Evolutionary conservation across 1,140 invertebrate species (phyloP), one percentile per base, ranked within the genome.

Genomic region (Papilio xuthus): DNA sequence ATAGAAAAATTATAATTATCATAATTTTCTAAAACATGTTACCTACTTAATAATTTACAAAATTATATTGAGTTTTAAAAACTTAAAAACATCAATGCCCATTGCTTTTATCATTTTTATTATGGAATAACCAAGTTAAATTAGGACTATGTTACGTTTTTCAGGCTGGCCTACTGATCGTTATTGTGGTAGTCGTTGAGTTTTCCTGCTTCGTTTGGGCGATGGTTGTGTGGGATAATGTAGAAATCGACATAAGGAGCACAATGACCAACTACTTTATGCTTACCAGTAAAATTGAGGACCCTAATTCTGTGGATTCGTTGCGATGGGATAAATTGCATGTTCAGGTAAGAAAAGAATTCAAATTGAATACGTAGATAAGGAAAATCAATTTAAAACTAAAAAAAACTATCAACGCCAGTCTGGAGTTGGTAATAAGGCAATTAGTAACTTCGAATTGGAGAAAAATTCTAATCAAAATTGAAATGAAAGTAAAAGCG

Each of bases 171-270:
- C 41, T 93, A n/a, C 80, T 93, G 10, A 83, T 95, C 70, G 75
- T 90, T 2, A 23, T 94, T 23, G 88, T 95, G 44, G 92, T 93
- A 23, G 80, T 94, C n/a, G 80, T 91, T 0, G 92, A 95, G 82
- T 90, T 92, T 28, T 81, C 91, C 0, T 90, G 94, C 77, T 95
- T 95, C 71, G 92, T 95, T 60, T 95, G 95, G 95, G 92, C 94
- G 0, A 89, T 95, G 83, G 92, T 95, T 1, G 93, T 94, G 28
- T 94, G 95, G 89, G 94, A 95, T 81, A 92, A 93, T 83, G 88
- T 94, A 26, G 94, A 94, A 42, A 86, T 90, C 3, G 83, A 94
- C 53, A 88, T 94, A 6, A 90, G 90, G 47, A 87, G 86, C 8
- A 88, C 90, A 42, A 90, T 95, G 72, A 88, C 90, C 10, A 80